These are phyloP conservation scores for Hafferia zeledoni DNA, from an alignment of 2,797 vertebrate genomes.

Conservation along the genomic window DNA sequence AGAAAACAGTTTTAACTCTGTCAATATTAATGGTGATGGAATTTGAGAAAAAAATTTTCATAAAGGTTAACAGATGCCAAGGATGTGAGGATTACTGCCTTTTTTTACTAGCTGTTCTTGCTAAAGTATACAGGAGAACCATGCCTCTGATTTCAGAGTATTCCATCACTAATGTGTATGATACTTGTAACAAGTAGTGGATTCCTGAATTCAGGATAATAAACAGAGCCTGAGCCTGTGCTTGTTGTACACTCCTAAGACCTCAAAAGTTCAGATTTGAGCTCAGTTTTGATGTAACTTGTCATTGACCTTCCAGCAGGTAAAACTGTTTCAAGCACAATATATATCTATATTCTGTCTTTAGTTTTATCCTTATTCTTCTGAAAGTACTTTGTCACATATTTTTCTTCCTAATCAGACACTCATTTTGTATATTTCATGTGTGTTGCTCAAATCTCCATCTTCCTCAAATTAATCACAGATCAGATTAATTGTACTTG, in stretches of 20 bases:
- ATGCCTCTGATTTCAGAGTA: neutral
- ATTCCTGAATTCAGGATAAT: neutral
- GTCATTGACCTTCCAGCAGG: neutral
- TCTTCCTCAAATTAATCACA: constrained; percentile 20
- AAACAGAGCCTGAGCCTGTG: neutral
- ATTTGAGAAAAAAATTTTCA: neutral
- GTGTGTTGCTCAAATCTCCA: neutral
- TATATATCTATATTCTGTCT: neutral
- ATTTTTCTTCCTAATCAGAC: constrained; percentile 42
- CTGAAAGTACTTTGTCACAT: constrained; percentile 7
- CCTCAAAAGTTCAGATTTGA: neutral
- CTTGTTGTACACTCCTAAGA: neutral
- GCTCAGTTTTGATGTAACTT: neutral
- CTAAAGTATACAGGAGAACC: neutral
- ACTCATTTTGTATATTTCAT: constrained; percentile 41
- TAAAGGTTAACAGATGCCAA: neutral
- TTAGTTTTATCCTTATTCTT: constrained; percentile 8
- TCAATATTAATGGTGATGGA: neutral
- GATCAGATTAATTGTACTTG: constrained; percentile 26
- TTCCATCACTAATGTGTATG: neutral
- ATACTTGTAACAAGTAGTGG: neutral
- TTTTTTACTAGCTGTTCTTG: neutral
- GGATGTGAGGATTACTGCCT: neutral
- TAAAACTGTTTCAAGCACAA: neutral
- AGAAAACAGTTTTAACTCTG: neutral